These are phyloP conservation scores for Streblospio benedicti DNA, from an alignment of 1,140 invertebrate species.

Conservation along the genomic window DNA sequence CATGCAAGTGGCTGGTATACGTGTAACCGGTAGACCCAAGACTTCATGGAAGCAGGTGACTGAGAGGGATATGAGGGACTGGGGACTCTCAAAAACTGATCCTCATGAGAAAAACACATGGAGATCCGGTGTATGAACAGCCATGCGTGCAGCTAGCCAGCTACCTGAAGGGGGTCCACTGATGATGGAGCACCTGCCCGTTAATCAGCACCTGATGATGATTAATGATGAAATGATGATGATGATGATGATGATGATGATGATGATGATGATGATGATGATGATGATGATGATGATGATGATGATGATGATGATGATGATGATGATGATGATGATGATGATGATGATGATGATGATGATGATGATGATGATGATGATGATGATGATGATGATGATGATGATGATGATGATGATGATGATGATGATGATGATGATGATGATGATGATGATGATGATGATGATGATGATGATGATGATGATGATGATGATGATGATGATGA, in stretches of 20 bases:
- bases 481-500: not conserved
- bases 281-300: not conserved
- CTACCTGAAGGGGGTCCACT: no score
- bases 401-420: not conserved
- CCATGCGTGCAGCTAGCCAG: no score
- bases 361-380: not conserved
- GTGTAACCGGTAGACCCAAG: no score
- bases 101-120: no score
- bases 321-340: not conserved
- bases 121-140: no score
- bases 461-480: slow-evolving; percentile 5
- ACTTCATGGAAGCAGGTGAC: no score
- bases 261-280: not conserved
- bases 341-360: not conserved
- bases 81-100: no score
- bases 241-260: slow-evolving; percentile 4
- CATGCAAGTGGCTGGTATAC: no score
- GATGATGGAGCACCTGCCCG: no score
- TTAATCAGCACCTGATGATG: no score
- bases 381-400: not conserved
- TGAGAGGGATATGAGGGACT: no score
- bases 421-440: not conserved
- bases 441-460: not conserved
- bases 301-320: not conserved
- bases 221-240: not conserved